These are phyloP conservation scores for Alloplasta piceator DNA, from an alignment of 2,888 invertebrate genomes.

Conservation along the genomic window DNA sequence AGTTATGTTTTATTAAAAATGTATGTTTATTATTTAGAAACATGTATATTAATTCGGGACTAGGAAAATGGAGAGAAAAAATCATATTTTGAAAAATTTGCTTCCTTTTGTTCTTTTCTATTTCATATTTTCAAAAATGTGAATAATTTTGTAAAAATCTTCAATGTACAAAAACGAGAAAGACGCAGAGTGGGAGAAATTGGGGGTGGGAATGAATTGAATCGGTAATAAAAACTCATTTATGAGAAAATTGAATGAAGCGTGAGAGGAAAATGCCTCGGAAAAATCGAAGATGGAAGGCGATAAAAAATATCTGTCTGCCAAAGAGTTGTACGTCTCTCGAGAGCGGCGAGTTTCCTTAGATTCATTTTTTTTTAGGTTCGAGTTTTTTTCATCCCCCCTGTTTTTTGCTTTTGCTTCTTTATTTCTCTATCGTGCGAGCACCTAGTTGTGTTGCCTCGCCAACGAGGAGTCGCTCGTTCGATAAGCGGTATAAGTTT, in stretches of 20 bases:
- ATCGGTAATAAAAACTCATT: background rate
- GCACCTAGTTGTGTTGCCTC: conserved; percentile 17
- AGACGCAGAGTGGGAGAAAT: background rate
- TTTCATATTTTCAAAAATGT: too few species aligned
- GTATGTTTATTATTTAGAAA: too few species aligned
- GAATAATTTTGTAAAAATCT: background rate
- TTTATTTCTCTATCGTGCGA: conserved; percentile 21
- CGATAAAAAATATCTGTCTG: conserved; percentile 18
- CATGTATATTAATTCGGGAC: too few species aligned
- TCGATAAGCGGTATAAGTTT: conserved; percentile 63
- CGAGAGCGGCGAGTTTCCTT: conserved; percentile 39
- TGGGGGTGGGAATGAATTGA: too few species aligned
- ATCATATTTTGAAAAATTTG: too few species aligned
- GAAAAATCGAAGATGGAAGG: background rate
- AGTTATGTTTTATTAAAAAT: too few species aligned
- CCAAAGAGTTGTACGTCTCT: conserved; percentile 25
- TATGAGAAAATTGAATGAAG: conserved; percentile 2
- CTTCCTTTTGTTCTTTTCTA: too few species aligned
- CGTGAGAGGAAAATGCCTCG: conserved; percentile 5
- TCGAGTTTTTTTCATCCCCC: conserved; percentile 11
- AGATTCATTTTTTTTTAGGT: conserved; percentile 53
- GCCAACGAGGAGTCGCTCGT: conserved; percentile 28
- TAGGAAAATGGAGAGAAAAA: too few species aligned
- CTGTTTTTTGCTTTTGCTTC: conserved; percentile 21
- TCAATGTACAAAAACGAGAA: background rate